Evolutionary conservation across 2,113 vertebrate genomes (phyloP).

Genomic region (Catharus bicknelli): DNA sequence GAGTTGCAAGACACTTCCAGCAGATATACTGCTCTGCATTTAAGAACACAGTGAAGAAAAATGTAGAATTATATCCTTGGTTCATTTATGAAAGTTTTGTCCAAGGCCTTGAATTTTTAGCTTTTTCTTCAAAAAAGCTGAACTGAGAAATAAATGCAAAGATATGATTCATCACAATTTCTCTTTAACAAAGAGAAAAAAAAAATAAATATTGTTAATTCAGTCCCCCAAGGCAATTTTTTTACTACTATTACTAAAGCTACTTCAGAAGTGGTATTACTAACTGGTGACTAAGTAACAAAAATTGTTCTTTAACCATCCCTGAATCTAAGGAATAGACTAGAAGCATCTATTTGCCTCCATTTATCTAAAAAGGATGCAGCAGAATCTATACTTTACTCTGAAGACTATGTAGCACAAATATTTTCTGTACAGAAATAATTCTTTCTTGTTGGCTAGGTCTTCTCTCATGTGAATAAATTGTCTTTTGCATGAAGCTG

Average conservation of each 20-base stretch:
- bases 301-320: neutral
- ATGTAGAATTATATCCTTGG: neutral
- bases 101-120: neutral
- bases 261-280: neutral
- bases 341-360: neutral
- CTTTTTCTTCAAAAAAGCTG: neutral
- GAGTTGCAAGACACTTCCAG: neutral
- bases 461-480: neutral
- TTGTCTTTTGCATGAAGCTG: neutral
- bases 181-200: neutral
- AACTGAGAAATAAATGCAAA: neutral
- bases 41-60: neutral
- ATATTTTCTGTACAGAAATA: neutral
- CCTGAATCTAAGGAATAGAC: neutral
- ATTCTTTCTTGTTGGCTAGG: neutral
- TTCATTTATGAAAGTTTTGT: neutral
- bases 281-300: neutral
- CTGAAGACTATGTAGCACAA: neutral
- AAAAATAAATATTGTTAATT: neutral
- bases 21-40: neutral
- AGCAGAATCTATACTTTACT: neutral
- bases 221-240: neutral
- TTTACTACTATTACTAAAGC: neutral
- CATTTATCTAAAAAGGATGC: neutral
- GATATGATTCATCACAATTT: neutral